Conservation (phyloP, 2,888 invertebrate genomes). For the Lamellibrachia columna region DNA sequence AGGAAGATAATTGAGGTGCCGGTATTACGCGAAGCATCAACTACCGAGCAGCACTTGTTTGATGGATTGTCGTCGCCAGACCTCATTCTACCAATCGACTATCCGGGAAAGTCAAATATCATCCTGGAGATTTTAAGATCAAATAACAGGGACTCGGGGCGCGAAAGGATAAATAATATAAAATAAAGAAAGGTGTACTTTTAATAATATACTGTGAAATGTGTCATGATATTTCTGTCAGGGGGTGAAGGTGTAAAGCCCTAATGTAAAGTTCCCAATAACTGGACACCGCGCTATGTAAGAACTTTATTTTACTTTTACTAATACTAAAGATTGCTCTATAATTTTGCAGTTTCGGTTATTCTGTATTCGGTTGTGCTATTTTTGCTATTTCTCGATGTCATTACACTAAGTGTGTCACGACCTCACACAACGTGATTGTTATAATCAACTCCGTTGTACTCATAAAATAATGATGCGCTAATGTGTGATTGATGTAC, state of each 20-base stretch:
- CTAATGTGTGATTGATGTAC: constrained; percentile 8
- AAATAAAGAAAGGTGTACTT: no score
- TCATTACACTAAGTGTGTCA: neutral
- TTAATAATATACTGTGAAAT: no score
- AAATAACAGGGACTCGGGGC: no score
- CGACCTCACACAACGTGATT: neutral
- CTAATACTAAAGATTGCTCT: neutral
- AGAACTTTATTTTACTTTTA: neutral
- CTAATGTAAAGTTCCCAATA: neutral
- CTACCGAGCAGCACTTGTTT: no score
- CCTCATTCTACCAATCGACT: no score
- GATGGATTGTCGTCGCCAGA: no score
- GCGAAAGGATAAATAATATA: no score
- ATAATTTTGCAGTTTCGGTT: no score
- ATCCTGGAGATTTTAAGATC: no score
- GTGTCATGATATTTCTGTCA: neutral
- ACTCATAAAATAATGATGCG: neutral
- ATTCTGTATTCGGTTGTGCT: neutral
- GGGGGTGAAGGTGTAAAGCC: neutral
- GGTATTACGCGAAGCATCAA: no score
- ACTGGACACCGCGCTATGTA: neutral
- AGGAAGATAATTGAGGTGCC: no score
- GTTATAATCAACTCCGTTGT: neutral
- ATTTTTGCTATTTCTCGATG: neutral
- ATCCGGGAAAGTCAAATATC: no score